Conservation (phyloP, 2,113 vertebrate genomes). For the Orcinus orca region DNA sequence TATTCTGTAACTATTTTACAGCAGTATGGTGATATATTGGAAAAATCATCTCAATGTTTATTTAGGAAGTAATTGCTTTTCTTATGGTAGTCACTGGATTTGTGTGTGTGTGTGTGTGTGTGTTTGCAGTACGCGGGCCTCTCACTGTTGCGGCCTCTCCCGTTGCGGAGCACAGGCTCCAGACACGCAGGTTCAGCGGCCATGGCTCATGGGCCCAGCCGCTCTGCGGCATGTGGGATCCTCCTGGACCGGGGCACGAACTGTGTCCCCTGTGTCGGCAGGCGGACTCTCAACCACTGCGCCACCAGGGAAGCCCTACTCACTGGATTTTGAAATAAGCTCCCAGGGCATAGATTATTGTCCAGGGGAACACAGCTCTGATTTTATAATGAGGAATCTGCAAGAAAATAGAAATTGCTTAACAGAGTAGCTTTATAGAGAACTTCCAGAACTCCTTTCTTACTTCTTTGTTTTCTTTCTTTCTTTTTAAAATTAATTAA, state of each 20-base stretch:
- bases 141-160: too few species aligned
- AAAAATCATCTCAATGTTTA: conserved; percentile 54
- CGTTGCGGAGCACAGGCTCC: too few species aligned
- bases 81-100: conserved; percentile 45
- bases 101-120: too few species aligned
- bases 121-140: not conserved
- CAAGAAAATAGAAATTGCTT: conserved; percentile 32
- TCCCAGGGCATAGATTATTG: conserved; percentile 12
- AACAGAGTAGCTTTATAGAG: conserved; percentile 15
- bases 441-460: not conserved
- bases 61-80: conserved; percentile 62
- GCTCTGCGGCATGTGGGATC: too few species aligned
- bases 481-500: too few species aligned
- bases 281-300: too few species aligned
- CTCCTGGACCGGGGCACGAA: too few species aligned
- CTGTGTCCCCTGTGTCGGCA: too few species aligned
- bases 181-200: too few species aligned
- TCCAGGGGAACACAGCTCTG: conserved; percentile 3
- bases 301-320: not conserved
- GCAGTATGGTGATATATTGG: conserved; percentile 12
- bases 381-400: conserved; percentile 22
- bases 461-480: not conserved
- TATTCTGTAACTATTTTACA: not conserved
- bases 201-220: too few species aligned
- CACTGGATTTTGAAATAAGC: conserved; percentile 52